Percentiles rank a stretch among this genome's conserved stretches.
Conservation (phyloP, 2,888 invertebrate species). For the Sipha maydis region DNA sequence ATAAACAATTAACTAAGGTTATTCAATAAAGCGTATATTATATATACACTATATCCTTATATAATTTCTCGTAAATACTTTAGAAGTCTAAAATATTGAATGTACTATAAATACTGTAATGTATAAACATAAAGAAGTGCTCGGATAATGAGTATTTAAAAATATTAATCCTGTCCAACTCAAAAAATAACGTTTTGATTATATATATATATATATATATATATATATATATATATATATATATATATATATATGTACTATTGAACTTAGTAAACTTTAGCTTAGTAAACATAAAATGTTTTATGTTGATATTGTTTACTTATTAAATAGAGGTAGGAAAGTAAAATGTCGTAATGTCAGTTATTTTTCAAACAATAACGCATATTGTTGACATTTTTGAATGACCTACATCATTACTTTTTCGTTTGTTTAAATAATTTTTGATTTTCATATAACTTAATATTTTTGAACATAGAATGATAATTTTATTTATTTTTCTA, state of each 20-base stretch:
- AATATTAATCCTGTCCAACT: not conserved
- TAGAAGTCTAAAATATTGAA: not conserved
- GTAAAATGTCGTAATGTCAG: conserved; percentile 47
- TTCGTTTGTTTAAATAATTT: conserved; percentile 5
- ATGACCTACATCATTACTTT: conserved; percentile 37
- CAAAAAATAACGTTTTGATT: not conserved
- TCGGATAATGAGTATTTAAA: not conserved
- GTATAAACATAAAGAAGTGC: no score
- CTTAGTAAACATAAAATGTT: conserved; percentile 13
- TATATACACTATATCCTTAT: not conserved
- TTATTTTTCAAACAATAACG: conserved; percentile 44
- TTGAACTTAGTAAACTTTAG: conserved; percentile 17
- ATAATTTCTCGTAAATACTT: not conserved
- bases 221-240: not conserved
- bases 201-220: not conserved
- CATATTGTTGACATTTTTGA: conserved; percentile 43
- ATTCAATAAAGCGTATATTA: not conserved
- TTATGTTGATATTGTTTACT: conserved; percentile 26
- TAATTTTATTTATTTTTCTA: not conserved
- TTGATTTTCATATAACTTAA: not conserved
- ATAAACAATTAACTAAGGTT: not conserved
- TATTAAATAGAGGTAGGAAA: conserved; percentile 10
- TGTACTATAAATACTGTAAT: not conserved
- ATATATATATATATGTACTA: not conserved
- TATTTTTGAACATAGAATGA: not conserved